Percentiles rank a stretch among this genome's conserved stretches.
These are phyloP conservation scores for Oscheius sp. DNA, from an alignment of 2,888 invertebrate species.

Conservation along the genomic window DNA sequence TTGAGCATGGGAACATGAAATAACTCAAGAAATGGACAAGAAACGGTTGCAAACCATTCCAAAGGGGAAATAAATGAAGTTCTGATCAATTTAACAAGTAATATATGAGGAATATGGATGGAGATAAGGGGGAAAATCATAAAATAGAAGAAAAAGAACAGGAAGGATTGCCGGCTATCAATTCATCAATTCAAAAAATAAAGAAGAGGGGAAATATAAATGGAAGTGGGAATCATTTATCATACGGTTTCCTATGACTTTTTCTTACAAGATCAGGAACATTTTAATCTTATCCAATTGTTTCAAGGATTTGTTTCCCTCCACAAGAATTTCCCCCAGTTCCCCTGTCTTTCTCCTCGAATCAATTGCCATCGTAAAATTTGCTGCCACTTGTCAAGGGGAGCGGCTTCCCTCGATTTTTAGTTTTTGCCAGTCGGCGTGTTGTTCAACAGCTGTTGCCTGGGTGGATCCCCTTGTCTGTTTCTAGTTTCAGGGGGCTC, in stretches of 20 bases:
- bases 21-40: neutral
- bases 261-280: no score
- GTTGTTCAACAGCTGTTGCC: slow-evolving; percentile 10
- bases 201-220: slow-evolving; percentile 1
- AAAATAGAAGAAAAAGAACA: slow-evolving; percentile 17
- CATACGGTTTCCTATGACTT: no score
- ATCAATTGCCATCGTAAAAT: no score
- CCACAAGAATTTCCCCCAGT: no score
- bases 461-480: neutral
- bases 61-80: neutral
- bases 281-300: no score
- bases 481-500: neutral
- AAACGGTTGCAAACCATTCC: neutral
- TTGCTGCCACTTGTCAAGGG: neutral
- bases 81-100: neutral
- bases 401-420: slow-evolving; percentile 17
- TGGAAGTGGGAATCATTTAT: neutral
- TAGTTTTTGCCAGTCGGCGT: neutral
- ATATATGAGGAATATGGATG: neutral
- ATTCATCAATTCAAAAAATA: no score
- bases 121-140: neutral
- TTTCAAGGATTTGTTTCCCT: no score
- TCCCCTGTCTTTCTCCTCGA: no score
- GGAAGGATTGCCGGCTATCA: no score
- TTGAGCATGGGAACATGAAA: neutral